Evolutionary conservation across 2,113 vertebrate species (phyloP).

Genomic region (Atrichornis clamosus): DNA sequence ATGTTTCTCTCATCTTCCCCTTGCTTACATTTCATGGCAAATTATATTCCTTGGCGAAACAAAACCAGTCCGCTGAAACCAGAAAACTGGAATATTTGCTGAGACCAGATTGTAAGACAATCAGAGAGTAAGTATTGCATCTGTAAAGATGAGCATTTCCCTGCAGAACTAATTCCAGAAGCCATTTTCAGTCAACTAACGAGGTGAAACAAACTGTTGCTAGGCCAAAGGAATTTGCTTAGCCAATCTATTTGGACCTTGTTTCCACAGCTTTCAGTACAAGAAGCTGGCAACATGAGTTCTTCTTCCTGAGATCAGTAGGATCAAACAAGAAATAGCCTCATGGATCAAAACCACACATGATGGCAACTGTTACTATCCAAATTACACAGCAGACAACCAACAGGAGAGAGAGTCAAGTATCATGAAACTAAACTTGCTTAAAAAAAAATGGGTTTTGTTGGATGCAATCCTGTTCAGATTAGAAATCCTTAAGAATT

Average conservation of each 20-base stretch:
- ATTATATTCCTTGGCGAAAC: background rate
- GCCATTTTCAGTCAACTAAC: background rate
- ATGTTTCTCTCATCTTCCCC: background rate
- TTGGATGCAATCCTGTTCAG: background rate
- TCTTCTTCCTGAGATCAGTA: background rate
- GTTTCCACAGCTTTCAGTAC: background rate
- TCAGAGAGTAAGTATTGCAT: background rate
- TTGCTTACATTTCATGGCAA: background rate
- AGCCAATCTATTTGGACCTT: background rate
- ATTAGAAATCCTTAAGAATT: background rate
- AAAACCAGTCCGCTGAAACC: background rate
- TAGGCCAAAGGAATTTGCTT: background rate
- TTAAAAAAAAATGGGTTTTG: background rate
- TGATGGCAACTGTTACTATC: background rate
- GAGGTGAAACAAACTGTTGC: background rate
- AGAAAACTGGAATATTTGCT: background rate
- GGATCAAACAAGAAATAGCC: background rate
- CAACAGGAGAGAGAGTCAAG: background rate
- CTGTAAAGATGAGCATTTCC: background rate
- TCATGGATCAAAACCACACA: background rate
- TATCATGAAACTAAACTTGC: background rate
- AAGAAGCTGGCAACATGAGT: background rate
- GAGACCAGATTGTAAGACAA: background rate
- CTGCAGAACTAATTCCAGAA: constrained; percentile 7
- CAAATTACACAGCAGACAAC: background rate